Conservation (phyloP, 2,797 vertebrate genomes). For the Anabacerthia variegaticeps region DNA sequence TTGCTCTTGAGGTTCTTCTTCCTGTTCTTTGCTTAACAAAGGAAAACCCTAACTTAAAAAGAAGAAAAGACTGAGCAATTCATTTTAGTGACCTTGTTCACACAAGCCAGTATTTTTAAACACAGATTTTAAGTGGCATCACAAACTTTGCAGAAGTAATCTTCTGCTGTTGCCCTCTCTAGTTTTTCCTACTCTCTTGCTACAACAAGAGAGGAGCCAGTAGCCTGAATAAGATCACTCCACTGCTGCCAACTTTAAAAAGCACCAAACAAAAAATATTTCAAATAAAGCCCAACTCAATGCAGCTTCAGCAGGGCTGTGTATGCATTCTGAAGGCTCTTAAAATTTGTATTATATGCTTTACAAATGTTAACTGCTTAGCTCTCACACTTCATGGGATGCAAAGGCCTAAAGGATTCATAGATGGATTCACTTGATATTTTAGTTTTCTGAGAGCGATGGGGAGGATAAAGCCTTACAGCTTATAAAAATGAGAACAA, state of each 20-base stretch:
- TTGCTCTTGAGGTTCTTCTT: background rate
- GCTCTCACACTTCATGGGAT: background rate
- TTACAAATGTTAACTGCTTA: slow-evolving; percentile 1
- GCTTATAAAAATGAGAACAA: background rate
- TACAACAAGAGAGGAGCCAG: background rate
- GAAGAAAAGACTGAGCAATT: background rate
- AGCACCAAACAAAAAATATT: background rate
- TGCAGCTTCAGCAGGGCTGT: background rate
- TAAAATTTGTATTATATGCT: background rate
- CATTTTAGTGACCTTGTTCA: background rate
- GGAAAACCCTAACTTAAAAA: background rate
- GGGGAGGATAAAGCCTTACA: background rate
- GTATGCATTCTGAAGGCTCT: background rate
- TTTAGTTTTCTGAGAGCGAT: background rate
- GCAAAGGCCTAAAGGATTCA: background rate
- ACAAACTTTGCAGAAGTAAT: background rate
- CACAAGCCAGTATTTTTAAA: background rate
- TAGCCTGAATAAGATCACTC: background rate
- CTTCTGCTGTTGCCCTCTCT: background rate
- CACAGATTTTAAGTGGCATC: background rate
- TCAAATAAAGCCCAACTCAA: background rate
- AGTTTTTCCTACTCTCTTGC: background rate
- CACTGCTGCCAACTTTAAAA: background rate
- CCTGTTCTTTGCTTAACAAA: background rate
- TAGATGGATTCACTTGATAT: background rate